phyloP scores from a whole-genome alignment of 2,797 vertebrate genomes.

The Pipistrellus nathusii region DNA sequence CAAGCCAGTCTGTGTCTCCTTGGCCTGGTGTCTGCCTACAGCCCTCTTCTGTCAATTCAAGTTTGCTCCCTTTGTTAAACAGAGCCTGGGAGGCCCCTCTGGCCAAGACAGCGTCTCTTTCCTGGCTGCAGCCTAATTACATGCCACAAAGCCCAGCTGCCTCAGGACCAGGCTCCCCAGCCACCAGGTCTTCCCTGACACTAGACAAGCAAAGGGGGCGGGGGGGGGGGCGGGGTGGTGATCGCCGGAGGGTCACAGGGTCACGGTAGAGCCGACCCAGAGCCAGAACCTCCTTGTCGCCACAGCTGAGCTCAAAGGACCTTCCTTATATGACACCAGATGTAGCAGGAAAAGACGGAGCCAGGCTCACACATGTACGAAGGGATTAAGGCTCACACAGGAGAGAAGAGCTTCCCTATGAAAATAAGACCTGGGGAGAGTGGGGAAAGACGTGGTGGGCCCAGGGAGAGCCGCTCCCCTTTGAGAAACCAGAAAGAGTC shows the following conservation, averaged over 20 bases:
- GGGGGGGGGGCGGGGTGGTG: too few species aligned
- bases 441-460: background rate
- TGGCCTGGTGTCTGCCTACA: constrained; percentile 50
- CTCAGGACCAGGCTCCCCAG: background rate
- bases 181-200: background rate
- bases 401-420: background rate
- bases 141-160: background rate
- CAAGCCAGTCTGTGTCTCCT: constrained; percentile 26
- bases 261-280: background rate
- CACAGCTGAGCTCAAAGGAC: background rate
- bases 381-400: background rate
- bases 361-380: background rate
- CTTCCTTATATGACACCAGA: background rate
- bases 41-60: constrained; percentile 17
- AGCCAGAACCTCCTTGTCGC: background rate
- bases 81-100: constrained; percentile 44
- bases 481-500: background rate
- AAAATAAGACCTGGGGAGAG: background rate
- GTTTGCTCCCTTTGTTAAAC: constrained; percentile 54
- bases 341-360: background rate
- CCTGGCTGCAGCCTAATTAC: constrained; percentile 23
- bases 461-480: background rate
- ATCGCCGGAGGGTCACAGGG: background rate
- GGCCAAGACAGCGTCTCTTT: constrained; percentile 24
- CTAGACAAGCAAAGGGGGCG: background rate